phyloP scores from a whole-genome alignment of 2,888 invertebrate genomes.

The Drepanosiphum platanoidis region DNA sequence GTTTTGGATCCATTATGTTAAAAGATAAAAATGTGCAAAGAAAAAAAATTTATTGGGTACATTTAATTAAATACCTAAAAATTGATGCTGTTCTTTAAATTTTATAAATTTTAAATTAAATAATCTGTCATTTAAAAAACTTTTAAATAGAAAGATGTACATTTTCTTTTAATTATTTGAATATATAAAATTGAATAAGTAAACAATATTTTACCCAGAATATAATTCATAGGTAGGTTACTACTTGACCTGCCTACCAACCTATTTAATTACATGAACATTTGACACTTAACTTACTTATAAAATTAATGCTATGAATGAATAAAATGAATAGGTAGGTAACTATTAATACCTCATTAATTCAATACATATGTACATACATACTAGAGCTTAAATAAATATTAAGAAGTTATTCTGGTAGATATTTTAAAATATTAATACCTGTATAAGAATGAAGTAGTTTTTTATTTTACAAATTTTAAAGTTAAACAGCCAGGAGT shows the following conservation, averaged over 20 bases:
- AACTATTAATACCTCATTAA: not conserved
- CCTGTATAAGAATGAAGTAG: not conserved
- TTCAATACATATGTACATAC: too few species aligned
- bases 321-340: not conserved
- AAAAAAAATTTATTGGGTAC: too few species aligned
- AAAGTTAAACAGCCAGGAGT: slow-evolving; percentile 49
- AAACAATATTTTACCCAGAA: not conserved
- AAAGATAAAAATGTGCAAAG: too few species aligned
- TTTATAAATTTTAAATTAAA: too few species aligned
- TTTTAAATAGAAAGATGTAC: not conserved
- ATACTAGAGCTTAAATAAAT: too few species aligned
- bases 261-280: too few species aligned
- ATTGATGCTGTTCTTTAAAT: too few species aligned
- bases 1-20: too few species aligned
- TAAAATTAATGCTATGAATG: not conserved
- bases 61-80: too few species aligned
- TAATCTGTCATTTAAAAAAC: not conserved
- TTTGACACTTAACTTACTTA: not conserved
- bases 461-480: too few species aligned
- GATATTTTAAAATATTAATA: too few species aligned
- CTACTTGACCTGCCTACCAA: not conserved
- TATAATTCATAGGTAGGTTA: not conserved
- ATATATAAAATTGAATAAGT: not conserved
- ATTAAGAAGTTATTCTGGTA: too few species aligned
- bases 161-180: not conserved